Evolutionary conservation across 1,140 invertebrate genomes (phyloP), one percentile per base, ranked within the genome.

Genomic region (Drosophila novamexicana): DNA sequence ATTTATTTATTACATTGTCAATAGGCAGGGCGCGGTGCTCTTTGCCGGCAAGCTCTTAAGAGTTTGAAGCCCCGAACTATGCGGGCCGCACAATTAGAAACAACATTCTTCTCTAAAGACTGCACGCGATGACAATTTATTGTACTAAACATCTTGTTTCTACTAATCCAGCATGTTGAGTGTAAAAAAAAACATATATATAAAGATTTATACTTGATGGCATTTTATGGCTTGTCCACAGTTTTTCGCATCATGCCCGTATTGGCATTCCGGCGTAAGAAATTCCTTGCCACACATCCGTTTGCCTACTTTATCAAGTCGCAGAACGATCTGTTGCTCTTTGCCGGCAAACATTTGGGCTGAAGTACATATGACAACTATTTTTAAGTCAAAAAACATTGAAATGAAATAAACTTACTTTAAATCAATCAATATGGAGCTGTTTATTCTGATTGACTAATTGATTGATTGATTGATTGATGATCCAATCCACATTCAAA

Each of bases 221-320:
- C 14, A 42, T 45, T 29, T 16, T 54, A 12, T 47, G 39, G 7
- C 62, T 49, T 32, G 18, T 68, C 45, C 52, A 52, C 79, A 91
- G 88, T 39, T 42, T 75, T 86, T 39, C 77, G 88, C 39, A 72
- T 91, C 29, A 81, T 91, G 75, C 63, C 77, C 32, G 70, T 91
- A 2, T 50, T 61, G 50, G 74, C 36, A 0, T 56, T 84, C 29
- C 73, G 59, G 6, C 80, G 82, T 8, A 69, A 75, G 40, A 61
- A 47, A 12, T 91, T 91, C 47, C 44, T 54, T 56, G 88, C 71
- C 22, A 84, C 50, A 22, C 88, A 79, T 65, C 73, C 78, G 2
- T 91, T 91, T 49, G 29, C 78, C 7, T 90, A 75, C 40, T 70
- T 58, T 36, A 54, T 90, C 4, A 89, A 66, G 47, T 59, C 77